Percentiles rank a stretch among this genome's conserved stretches.
These are phyloP conservation scores for Rhodophaea formosa DNA, from an alignment of 2,888 invertebrate species.

Conservation along the genomic window DNA sequence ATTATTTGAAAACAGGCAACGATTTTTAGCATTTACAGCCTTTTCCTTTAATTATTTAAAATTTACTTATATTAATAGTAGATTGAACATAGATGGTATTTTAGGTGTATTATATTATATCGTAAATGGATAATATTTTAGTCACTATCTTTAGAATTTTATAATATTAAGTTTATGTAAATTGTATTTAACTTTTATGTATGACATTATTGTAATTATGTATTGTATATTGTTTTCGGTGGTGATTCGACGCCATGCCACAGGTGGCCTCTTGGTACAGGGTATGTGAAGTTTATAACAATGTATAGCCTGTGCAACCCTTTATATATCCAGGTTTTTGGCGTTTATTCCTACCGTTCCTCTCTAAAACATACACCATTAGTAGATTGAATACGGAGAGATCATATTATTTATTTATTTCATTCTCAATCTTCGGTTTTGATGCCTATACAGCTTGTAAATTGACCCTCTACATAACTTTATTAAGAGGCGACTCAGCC, in stretches of 20 bases:
- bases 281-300: slow-evolving; percentile 84
- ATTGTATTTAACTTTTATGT: slow-evolving; percentile 8
- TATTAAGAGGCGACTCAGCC: too few relatives aligned
- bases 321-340: slow-evolving; percentile 6
- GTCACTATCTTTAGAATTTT: neutral
- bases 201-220: slow-evolving; percentile 29
- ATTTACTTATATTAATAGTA: slow-evolving; percentile 20
- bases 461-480: too few relatives aligned
- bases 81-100: slow-evolving; percentile 25
- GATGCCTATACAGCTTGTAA: too few relatives aligned
- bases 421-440: too few relatives aligned
- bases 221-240: slow-evolving; percentile 79
- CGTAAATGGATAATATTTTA: neutral
- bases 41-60: neutral
- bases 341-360: too few relatives aligned
- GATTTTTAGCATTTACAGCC: neutral
- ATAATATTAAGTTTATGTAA: slow-evolving; percentile 18
- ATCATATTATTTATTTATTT: too few relatives aligned
- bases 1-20: neutral
- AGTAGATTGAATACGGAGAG: too few relatives aligned
- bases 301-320: slow-evolving; percentile 41
- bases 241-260: slow-evolving; percentile 66
- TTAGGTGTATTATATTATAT: neutral
- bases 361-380: too few relatives aligned
- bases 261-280: slow-evolving; percentile 96